Conservation (phyloP, 2,113 vertebrate species). For the Notarius quadriscutis region DNA sequence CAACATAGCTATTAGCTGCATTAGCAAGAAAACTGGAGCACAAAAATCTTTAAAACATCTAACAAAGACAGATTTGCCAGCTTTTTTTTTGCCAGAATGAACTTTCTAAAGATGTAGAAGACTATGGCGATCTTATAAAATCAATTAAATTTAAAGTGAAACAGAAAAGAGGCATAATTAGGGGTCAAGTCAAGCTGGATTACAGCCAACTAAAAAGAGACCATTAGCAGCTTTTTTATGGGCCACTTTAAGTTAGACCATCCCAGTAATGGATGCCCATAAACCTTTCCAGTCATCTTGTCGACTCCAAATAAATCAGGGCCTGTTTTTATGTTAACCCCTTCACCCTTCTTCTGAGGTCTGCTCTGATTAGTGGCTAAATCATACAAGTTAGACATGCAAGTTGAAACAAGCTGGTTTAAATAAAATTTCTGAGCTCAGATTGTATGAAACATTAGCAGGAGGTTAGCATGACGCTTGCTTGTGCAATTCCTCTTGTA, state of each 20-base stretch:
- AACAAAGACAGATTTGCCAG: neutral
- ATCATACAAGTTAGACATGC: neutral
- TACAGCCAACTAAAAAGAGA: neutral
- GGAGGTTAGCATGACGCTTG: neutral
- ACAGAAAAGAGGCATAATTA: neutral
- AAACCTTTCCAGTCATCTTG: neutral
- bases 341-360: neutral
- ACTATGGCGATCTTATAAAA: neutral
- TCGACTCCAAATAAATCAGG: conserved; percentile 4
- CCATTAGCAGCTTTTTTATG: neutral
- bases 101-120: neutral
- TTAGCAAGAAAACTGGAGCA: neutral
- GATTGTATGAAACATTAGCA: neutral
- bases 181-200: neutral
- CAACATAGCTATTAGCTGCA: neutral
- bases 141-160: neutral
- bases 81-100: neutral
- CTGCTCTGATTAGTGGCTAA: neutral
- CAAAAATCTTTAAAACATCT: neutral
- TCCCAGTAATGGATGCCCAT: neutral
- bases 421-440: neutral
- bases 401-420: neutral
- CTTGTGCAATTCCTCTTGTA: neutral
- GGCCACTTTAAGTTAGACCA: neutral
- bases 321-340: neutral